phyloP scores from a whole-genome alignment of 2,888 invertebrate genomes.

The Oxycera nigricornis region DNA sequence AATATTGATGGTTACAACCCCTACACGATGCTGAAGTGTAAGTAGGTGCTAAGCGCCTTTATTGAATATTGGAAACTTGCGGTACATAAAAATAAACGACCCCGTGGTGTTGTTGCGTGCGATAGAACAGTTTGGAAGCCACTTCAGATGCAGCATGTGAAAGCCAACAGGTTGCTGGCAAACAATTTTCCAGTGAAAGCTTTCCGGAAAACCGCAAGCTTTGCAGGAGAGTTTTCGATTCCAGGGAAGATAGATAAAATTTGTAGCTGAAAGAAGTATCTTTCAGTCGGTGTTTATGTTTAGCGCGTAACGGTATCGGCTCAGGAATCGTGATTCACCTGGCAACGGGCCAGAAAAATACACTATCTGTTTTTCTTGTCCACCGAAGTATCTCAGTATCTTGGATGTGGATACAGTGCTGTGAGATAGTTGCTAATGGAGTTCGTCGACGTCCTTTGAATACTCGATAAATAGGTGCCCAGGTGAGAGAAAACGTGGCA shows the following conservation, averaged over 20 bases:
- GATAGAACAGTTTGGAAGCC: slow-evolving; percentile 22
- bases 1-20: too few species aligned
- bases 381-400: background rate
- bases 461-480: background rate
- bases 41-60: background rate
- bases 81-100: background rate
- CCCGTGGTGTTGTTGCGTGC: background rate
- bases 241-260: slow-evolving; percentile 11
- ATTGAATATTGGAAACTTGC: background rate
- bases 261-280: slow-evolving; percentile 15
- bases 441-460: background rate
- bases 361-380: background rate
- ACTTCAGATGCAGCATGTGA: background rate
- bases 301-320: slow-evolving; percentile 45
- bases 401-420: background rate
- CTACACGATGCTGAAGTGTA: too few species aligned
- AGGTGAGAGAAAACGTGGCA: background rate
- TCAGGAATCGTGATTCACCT: background rate
- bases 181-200: slow-evolving; percentile 25
- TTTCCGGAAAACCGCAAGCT: slow-evolving; percentile 22
- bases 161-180: slow-evolving; percentile 32
- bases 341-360: slow-evolving; percentile 15
- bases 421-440: background rate
- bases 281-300: slow-evolving; percentile 53
- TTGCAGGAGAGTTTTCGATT: slow-evolving; percentile 15